These are phyloP conservation scores for Dicaeum eximium DNA, from an alignment of 2,113 vertebrate species.

Conservation along the genomic window DNA sequence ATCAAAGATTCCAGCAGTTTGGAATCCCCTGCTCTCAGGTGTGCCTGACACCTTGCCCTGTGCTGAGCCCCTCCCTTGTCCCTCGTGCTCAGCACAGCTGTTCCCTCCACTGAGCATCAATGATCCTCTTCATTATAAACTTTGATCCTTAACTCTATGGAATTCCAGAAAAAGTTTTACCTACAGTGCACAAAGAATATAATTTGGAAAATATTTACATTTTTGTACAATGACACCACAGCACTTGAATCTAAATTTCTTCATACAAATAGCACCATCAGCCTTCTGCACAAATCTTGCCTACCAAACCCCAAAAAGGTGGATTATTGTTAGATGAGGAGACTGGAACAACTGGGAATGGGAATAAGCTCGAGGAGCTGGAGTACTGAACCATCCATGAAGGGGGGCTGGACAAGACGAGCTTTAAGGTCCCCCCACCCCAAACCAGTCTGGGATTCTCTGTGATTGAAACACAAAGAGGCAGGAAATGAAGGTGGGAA, in stretches of 20 bases:
- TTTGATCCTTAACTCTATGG: neutral
- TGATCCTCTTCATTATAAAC: neutral
- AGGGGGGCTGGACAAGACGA: neutral
- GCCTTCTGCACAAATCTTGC: constrained; percentile 26
- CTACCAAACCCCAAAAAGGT: constrained; percentile 4
- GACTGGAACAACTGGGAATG: neutral
- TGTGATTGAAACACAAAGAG: neutral
- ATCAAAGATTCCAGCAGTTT: neutral
- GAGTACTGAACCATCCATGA: neutral
- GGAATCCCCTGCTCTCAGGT: neutral
- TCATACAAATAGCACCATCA: constrained; percentile 62
- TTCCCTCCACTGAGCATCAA: neutral
- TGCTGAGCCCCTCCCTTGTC: neutral
- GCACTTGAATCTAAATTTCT: constrained; percentile 40
- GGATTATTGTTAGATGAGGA: neutral
- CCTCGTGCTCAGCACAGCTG: neutral
- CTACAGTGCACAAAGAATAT: constrained; percentile 64
- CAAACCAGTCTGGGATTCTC: neutral
- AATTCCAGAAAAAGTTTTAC: constrained; percentile 27
- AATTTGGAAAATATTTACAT: constrained; percentile 63
- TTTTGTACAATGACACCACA: constrained; percentile 62
- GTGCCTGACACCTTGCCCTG: neutral
- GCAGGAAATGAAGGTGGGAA: neutral
- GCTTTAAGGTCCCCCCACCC: neutral
- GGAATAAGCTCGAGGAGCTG: neutral